Conservation (phyloP, 2,113 vertebrate genomes). For the Orycteropus afer region DNA sequence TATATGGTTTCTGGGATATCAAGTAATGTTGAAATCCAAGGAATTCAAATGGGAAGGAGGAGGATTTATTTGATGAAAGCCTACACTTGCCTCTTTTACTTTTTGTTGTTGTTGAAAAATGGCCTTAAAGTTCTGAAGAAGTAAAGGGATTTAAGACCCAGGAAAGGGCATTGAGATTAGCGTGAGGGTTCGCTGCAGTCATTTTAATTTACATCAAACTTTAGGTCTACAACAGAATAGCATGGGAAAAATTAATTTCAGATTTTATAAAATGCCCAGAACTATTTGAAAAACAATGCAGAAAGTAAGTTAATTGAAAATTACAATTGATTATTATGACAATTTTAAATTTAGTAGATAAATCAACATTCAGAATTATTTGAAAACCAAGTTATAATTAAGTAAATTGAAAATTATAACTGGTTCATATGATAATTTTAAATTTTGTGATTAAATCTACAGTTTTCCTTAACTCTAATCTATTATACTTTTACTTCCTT, state of each 20-base stretch:
- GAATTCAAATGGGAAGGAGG: constrained; percentile 47
- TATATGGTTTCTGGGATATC: neutral
- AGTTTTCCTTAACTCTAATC: neutral
- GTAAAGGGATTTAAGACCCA: neutral
- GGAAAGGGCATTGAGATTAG: neutral
- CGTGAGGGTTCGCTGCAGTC: neutral
- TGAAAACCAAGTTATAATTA: neutral
- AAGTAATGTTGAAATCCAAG: constrained; percentile 32
- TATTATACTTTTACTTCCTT: neutral
- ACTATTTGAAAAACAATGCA: neutral
- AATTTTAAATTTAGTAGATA: neutral
- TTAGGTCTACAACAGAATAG: neutral
- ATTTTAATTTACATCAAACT: neutral
- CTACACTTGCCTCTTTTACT: neutral
- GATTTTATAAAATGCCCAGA: neutral
- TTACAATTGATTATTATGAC: neutral
- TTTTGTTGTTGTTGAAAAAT: constrained; percentile 44
- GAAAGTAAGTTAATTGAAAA: neutral
- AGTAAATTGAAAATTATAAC: neutral
- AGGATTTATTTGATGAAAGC: constrained; percentile 21
- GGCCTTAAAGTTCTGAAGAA: neutral
- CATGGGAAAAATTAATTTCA: neutral
- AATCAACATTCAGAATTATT: neutral
- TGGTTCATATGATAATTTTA: neutral
- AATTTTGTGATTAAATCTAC: neutral